Conservation (phyloP, 2,888 invertebrate genomes). For the Euphydryas editha region DNA sequence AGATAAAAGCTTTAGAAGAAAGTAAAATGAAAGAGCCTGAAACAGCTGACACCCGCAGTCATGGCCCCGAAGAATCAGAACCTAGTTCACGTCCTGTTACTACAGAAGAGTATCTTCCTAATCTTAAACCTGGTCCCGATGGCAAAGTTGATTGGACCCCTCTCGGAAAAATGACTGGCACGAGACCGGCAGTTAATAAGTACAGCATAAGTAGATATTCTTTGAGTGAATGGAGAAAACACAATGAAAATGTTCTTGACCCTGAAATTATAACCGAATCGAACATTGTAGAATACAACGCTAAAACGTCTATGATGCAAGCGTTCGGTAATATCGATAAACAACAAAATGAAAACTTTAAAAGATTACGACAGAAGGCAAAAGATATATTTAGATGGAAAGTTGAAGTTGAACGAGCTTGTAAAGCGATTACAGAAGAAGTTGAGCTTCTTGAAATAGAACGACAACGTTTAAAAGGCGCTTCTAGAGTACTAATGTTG, state of each 20-base stretch:
- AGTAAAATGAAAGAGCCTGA: conserved; percentile 45
- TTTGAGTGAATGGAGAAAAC: conserved; percentile 88
- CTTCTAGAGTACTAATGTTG: conserved; percentile 85
- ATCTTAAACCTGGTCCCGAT: conserved; percentile 85
- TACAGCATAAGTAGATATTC: conserved; percentile 90
- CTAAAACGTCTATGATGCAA: conserved; percentile 85
- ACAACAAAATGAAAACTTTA: conserved; percentile 87
- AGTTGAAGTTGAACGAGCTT: conserved; percentile 87
- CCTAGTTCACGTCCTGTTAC: conserved; percentile 34
- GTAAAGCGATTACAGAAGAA: conserved; percentile 87
- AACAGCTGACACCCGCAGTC: conserved; percentile 14
- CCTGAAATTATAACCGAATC: conserved; percentile 79
- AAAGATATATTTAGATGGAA: conserved; percentile 90
- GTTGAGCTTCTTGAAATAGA: conserved; percentile 87
- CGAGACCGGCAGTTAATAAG: conserved; percentile 89
- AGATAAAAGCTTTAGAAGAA: conserved; percentile 44
- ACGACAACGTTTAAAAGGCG: conserved; percentile 86
- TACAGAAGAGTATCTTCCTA: conserved; percentile 59
- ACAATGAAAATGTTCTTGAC: conserved; percentile 82
- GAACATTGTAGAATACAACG: conserved; percentile 84
- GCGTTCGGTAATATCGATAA: conserved; percentile 87
- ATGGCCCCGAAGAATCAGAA: conserved; percentile 40
- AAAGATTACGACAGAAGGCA: conserved; percentile 85
- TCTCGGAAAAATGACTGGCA: conserved; percentile 87
- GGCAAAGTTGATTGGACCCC: conserved; percentile 90